Evolutionary conservation across 1,140 invertebrate genomes (phyloP).

Genomic region (Orchesella cincta): DNA sequence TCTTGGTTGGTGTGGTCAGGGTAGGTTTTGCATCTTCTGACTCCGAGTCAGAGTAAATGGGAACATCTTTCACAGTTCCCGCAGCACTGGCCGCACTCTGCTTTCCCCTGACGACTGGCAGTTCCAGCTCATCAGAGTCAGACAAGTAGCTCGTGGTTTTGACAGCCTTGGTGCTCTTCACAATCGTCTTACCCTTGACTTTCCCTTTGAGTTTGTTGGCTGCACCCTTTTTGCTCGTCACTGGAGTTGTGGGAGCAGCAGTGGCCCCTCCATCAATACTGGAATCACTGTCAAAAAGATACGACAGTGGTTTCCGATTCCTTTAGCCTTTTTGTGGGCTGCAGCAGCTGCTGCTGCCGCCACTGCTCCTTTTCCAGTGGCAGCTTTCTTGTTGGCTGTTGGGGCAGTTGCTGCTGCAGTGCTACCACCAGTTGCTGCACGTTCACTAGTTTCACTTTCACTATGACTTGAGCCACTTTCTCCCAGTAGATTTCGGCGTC

Average conservation of each 20-base stretch:
- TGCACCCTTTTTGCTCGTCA: constrained; percentile 17
- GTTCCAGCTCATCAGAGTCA: constrained; percentile 48
- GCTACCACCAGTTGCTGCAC: constrained; percentile 38
- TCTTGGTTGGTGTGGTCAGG: constrained; percentile 73
- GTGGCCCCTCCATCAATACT: constrained; percentile 32
- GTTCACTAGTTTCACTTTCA: constrained; percentile 50
- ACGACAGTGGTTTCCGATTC: constrained; percentile 38
- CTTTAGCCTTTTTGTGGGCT: background rate
- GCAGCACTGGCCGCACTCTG: constrained; percentile 15
- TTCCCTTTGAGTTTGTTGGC: constrained; percentile 65
- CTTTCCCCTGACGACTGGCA: constrained; percentile 27
- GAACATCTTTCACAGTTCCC: constrained; percentile 40
- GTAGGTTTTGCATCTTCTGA: constrained; percentile 71
- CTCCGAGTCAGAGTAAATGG: constrained; percentile 76
- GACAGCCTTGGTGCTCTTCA: constrained; percentile 27
- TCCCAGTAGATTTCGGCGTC: constrained; percentile 56
- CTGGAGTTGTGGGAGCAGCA: constrained; percentile 58
- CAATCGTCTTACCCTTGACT: constrained; percentile 60
- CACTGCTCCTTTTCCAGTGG: constrained; percentile 53
- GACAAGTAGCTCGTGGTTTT: constrained; percentile 26
- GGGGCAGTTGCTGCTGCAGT: background rate
- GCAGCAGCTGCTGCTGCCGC: background rate
- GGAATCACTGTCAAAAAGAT: constrained; percentile 49
- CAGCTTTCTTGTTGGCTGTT: constrained; percentile 35
- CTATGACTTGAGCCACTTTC: constrained; percentile 47